Evolutionary conservation across 2,888 invertebrate species (phyloP), one percentile per base, ranked within the genome.

Genomic region (Tiliacea citrago): DNA sequence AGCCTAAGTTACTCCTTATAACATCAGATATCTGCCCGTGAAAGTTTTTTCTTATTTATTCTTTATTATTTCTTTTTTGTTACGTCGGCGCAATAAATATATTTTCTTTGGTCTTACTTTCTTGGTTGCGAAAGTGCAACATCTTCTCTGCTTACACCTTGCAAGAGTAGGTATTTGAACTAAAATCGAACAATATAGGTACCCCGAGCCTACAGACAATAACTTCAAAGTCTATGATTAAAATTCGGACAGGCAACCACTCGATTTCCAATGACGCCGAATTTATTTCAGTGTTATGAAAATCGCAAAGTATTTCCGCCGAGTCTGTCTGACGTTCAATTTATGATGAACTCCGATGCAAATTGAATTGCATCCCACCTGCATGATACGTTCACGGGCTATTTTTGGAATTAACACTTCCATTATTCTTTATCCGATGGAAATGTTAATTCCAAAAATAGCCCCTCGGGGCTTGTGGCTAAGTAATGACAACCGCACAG

Each of bases 241-340:
- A 4, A 63, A 55, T 62, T 42, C 45, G n/a, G n/a, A 51, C 13
- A 68, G 35, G 12, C 10, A 57, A 47, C n/a, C 16, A 47, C 57
- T 70, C 67, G 3, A 82, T 82, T 82, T 29, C 18, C 62, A 62
- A 67, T 67, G 35, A 55, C 35, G 35, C 35, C 24, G 24, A 58
- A 67, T 82, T 69, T 70, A 79, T 82, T 82, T 57, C 53, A 57
- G 42, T 60, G 24, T 63, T 77, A 77, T 68, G 62, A 77, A 62
- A 39, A 51, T 61, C 13, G 8, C 47, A 49, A 53, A 70, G 35
- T 60, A 58, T 68, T 82, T 68, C 70, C 58, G 70, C n/a, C 39
- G 45, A 39, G 47, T 61, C 63, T 42, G 73, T 61, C 63, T 42
- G 73, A 65, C 58, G 68, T 63, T 67, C 58, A 70, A 80, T 80